Evolutionary conservation across 2,113 vertebrate species (phyloP), one percentile per base, ranked within the genome.

Genomic region (Rhinopomastus cyanomelas): DNA sequence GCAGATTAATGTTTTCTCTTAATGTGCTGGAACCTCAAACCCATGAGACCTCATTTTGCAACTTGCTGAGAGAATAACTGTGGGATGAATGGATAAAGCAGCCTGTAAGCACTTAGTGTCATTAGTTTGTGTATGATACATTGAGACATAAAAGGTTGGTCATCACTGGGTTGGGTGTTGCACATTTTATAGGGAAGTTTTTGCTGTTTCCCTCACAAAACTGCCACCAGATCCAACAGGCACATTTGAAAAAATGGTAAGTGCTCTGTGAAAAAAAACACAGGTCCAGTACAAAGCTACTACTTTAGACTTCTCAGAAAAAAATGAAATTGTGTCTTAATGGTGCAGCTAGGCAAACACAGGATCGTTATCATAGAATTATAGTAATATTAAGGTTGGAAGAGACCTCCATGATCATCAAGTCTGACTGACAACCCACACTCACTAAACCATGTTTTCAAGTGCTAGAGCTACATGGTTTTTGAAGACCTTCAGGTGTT

Each of bases 1-100:
- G 30, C 51, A 94, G 55, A 90, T 75, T 19, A 86, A 72, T 16
- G 8, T 83, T 92, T 77, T 89, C 72, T 90, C 48, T 64, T 85
- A 48, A 29, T 82, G 22, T 55, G 21, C 71, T 83, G 82, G 61
- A 53, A 25, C 34, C 81, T 95, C 81, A 61, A 56, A 73, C 79
- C 81, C 90, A 72, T 6, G 36, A 71, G 93, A 76, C 37, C n/a
- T 95, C 82, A 76, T 96, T 96, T 95, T 96, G 85, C 89, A 92
- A 86, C 37, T 49, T 73, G 39, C 34, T 91, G 44, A 55, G 71
- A 91, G 92, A 94, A 87, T 5, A 4, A 36, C 46, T 80, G 49
- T 29, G 66, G 72, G 64, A 89, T 57, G 68, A 88, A 95, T 59
- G 80, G 87, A 89, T 87, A 87, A 92, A 88, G 30, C 44, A 81